A percentile compares a stretch with the other conserved stretches of the same genome.
These are phyloP conservation scores for Tokudaia muenninki DNA, from an alignment of 2,797 vertebrate species.

Conservation along the genomic window DNA sequence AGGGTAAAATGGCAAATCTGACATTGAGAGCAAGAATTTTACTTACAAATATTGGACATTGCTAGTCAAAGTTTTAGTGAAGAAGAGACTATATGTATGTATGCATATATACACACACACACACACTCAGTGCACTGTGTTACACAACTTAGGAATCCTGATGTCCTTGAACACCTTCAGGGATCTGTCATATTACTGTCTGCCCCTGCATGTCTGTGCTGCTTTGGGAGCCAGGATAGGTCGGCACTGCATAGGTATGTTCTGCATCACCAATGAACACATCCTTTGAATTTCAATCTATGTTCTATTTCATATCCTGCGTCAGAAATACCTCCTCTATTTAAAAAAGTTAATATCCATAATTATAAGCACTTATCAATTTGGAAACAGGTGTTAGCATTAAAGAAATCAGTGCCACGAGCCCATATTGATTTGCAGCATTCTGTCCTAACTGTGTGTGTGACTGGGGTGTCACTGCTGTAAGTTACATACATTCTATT, in stretches of 20 bases:
- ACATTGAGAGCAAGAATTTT: slow-evolving; percentile 14
- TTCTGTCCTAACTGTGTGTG: not conserved
- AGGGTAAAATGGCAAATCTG: not conserved
- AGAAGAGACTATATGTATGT: not conserved
- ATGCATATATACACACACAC: no score
- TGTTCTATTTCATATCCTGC: slow-evolving; percentile 54
- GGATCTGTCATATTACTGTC: slow-evolving; percentile 42
- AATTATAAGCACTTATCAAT: slow-evolving; percentile 67
- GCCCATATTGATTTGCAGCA: slow-evolving; percentile 47
- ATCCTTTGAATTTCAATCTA: slow-evolving; percentile 51
- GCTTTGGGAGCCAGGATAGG: slow-evolving; percentile 4
- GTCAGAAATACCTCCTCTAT: slow-evolving; percentile 54
- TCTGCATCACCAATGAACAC: not conserved
- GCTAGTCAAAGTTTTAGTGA: slow-evolving; percentile 48
- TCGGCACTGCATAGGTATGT: not conserved
- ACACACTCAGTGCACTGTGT: slow-evolving; percentile 24
- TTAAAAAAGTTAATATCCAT: slow-evolving; percentile 73
- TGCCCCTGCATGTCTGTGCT: slow-evolving; percentile 21
- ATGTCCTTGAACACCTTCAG: not conserved
- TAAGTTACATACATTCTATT: not conserved
- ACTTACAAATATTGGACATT: not conserved
- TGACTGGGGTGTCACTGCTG: not conserved
- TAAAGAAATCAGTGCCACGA: slow-evolving; percentile 60
- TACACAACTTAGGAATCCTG: slow-evolving; percentile 46
- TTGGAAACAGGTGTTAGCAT: slow-evolving; percentile 65